These are phyloP conservation scores for Entelurus aequoreus DNA, from an alignment of 2,113 vertebrate species.

Conservation along the genomic window DNA sequence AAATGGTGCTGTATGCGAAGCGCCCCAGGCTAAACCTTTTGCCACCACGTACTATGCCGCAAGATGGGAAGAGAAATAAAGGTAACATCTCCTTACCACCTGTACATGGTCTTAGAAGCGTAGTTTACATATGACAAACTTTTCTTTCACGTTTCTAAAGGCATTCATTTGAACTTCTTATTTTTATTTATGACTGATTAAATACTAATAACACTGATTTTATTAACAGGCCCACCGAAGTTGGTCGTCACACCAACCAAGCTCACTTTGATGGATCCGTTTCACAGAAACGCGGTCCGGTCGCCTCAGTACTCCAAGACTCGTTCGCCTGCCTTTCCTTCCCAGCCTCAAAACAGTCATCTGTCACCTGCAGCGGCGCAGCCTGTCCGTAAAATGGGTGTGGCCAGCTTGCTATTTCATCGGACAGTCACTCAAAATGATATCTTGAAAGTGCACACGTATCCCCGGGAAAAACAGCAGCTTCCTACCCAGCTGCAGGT, in stretches of 20 bases:
- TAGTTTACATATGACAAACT: no score
- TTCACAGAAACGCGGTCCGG: slow-evolving; percentile 37
- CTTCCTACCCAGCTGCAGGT: slow-evolving; percentile 52
- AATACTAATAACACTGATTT: slow-evolving; percentile 8
- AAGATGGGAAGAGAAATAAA: slow-evolving; percentile 57
- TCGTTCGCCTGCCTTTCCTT: slow-evolving; percentile 41
- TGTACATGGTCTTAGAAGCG: no score
- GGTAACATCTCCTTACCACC: slow-evolving; percentile 24
- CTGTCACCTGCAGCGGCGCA: slow-evolving; percentile 41
- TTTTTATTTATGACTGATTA: background rate
- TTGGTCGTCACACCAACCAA: slow-evolving; percentile 66
- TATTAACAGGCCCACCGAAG: slow-evolving; percentile 57
- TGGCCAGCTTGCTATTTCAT: slow-evolving; percentile 76
- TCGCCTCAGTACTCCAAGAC: slow-evolving; percentile 46
- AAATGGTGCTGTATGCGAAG: slow-evolving; percentile 53
- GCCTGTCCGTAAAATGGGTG: slow-evolving; percentile 73
- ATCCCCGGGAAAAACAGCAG: slow-evolving; percentile 58
- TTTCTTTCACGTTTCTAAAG: background rate
- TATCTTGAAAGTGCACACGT: slow-evolving; percentile 82
- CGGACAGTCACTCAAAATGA: slow-evolving; percentile 74
- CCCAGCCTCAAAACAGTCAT: slow-evolving; percentile 52
- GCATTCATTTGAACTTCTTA: background rate
- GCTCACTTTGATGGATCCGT: slow-evolving; percentile 60
- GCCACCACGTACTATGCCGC: slow-evolving; percentile 30
- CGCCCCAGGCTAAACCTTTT: slow-evolving; percentile 61